Base-by-base conservation (phyloP, 2,797 vertebrate species). In the Garrulus glandarius region DNA sequence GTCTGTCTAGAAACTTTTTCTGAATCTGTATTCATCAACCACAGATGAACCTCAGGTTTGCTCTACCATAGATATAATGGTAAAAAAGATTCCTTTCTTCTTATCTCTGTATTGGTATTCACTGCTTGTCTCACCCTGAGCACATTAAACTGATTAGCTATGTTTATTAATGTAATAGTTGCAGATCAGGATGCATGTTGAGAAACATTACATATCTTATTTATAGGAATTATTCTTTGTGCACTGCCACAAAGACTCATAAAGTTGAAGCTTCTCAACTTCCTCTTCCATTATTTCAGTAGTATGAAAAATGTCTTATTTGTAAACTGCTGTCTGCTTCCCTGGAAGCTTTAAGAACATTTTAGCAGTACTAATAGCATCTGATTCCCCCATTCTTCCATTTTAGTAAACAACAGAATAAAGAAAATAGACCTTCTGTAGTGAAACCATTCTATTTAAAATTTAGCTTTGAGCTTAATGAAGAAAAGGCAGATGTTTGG, bases 151-250 rank as follows among this genome's bases (percentile, higher is more conserved):
- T 91, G 93, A 96, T 97, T 97, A 97, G 53, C 52, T 94, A 39
- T 96, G 76, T 96, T 97, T 98, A 97, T 96, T 97, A 95, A 95
- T 93, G 95, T 94, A 97, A 97, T 93, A 96, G 91, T 92, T 97
- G 93, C 90, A 92, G 86, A 91, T 90, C 72, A 92, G 72, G 80
- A 97, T 6, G 44, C 95, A 96, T 87, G 89, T 94, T 96, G 94
- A 94, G 92, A 91, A 94, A 95, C 55, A 87, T 95, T 96, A 79
- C 96, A 87, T 93, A 78, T 96, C 78, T 97, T 97, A 97, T 95
- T 97, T 97, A 97, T 96, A 96, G 75, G 81, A 97, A 96, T 96
- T 97, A 95, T 77, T 95, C 79, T 89, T 93, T 97, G 74, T 87
- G 75, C 81, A 88, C 82, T 96, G 83, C 89, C 90, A 95, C 30